Evolutionary conservation across 2,113 vertebrate species (phyloP), one percentile per base, ranked within the genome.

Genomic region (Turdus rufiventris): DNA sequence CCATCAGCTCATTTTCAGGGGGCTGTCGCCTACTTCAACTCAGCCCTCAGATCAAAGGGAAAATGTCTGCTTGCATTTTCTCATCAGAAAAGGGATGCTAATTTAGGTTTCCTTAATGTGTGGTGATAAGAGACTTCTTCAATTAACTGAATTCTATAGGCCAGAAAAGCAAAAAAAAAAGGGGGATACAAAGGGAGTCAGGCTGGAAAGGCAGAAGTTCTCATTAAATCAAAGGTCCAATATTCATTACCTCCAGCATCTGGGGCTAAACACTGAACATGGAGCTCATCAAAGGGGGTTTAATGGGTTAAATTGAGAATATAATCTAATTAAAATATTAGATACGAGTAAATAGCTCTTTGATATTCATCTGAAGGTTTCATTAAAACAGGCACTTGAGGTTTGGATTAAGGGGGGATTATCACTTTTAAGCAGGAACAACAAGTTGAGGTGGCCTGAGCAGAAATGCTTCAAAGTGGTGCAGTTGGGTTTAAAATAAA

Each of bases 261-360:
- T 99, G 99, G 98, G 99, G 99, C 99, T 99, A 99, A 99, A 98
- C 98, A 98, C 98, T 98, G 98, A 98, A 98, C 98, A 98, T 97
- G 98, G 97, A 97, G 96, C 97, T 98, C 98, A 99, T 99, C 99
- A 99, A 99, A 99, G 98, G 98, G 95, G 96, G 96, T 97, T 98
- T 99, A 99, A 99, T 99, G 99, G 99, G 99, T 99, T 99, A 99
- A 99, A 99, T 99, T 98, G 99, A 99, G 98, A 98, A 98, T 98
- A 98, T 99, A 99, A 99, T 99, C 99, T 99, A 99, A 99, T 99
- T 99, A 99, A 98, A 99, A 99, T 99, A 99, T 99, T 99, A 99
- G 98, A 98, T 98, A 98, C 93, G 96, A 98, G 98, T 98, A 99
- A 99, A 99, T 98, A 98, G 98, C 98, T 98, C 99, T 99, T 99